Evolutionary conservation across 2,888 invertebrate species (phyloP), one percentile per base, ranked within the genome.

Genomic region (Pyrochroa serraticornis): DNA sequence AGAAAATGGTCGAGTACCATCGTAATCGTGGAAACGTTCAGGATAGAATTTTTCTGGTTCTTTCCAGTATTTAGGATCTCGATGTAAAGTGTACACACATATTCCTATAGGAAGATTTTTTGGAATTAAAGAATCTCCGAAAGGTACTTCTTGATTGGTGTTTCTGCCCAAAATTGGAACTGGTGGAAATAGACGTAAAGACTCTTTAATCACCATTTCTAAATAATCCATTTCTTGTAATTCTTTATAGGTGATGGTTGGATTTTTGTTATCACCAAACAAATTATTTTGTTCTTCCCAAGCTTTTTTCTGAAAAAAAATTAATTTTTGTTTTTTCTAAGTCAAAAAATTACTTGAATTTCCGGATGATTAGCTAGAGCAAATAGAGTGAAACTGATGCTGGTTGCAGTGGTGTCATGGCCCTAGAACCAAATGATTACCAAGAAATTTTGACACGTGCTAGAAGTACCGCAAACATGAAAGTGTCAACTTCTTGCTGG

Each of bases 401-500:
- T 62, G 13, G 68, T 58, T 9, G 67, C 47, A 31, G 66, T 67
- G 1, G 70, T 69, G 45, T 70, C 68, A 36, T 70, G 69, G 10
- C 70, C 70, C 66, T 70, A 5, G 5, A 22, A 22, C 22, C 3
- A 5, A 22, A 22, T 22, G 22, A 22, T n/a, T n/a, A 22, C 22
- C 22, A 22, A 22, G 5, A 22, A 3, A 3, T 22, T 22, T 22
- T 5, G 22, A 2, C 2, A 22, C 22, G 22, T 22, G 5, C 2
- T 22, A 22, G 5, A 22, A 41, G 33, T 68, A 85, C 86, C 77
- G 85, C 88, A 74, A 89, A 89, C 85, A 89, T 86, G 64, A 89
- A 89, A 0, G 89, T 89, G 64, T 88, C 86, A 0, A 88, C 87
- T 78, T 89, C 87, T 72, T 88, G 87, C 52, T 86, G 81, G 30